These are phyloP conservation scores for Cercocebus atys DNA, from an alignment of 2,113 vertebrate species.

Conservation along the genomic window DNA sequence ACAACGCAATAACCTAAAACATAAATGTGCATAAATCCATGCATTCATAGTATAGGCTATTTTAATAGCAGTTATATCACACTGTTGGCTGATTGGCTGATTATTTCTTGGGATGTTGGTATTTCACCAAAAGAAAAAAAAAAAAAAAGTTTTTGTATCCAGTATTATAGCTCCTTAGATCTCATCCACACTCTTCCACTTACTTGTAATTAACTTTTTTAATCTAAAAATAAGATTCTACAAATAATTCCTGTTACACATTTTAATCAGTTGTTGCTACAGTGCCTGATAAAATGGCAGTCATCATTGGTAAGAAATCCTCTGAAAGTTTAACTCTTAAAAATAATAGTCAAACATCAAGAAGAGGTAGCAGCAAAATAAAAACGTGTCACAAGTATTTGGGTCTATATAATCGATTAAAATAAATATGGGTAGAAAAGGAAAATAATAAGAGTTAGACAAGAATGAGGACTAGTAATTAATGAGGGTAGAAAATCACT, in stretches of 20 bases:
- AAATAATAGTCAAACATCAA: slow-evolving; percentile 22
- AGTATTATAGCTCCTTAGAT: neutral
- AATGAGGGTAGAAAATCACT: neutral
- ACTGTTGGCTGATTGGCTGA: neutral
- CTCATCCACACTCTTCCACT: neutral
- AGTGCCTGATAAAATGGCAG: neutral
- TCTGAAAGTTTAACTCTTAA: neutral
- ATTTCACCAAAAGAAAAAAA: neutral
- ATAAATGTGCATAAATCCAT: neutral
- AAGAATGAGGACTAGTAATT: neutral
- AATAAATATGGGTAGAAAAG: neutral
- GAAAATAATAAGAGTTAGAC: neutral
- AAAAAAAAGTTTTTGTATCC: neutral
- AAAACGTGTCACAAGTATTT: neutral
- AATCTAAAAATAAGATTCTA: slow-evolving; percentile 4
- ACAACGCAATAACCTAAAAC: neutral
- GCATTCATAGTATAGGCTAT: neutral
- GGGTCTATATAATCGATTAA: neutral
- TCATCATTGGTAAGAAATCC: neutral
- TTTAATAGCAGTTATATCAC: neutral
- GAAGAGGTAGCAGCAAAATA: neutral
- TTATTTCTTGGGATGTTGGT: slow-evolving; percentile 16
- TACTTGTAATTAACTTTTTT: slow-evolving; percentile 21
- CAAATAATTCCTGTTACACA: neutral
- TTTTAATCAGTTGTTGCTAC: neutral